A percentile compares a stretch with the other conserved stretches of the same genome.
These are phyloP conservation scores for Perodicticus potto DNA, from an alignment of 2,797 vertebrate genomes.

Conservation along the genomic window DNA sequence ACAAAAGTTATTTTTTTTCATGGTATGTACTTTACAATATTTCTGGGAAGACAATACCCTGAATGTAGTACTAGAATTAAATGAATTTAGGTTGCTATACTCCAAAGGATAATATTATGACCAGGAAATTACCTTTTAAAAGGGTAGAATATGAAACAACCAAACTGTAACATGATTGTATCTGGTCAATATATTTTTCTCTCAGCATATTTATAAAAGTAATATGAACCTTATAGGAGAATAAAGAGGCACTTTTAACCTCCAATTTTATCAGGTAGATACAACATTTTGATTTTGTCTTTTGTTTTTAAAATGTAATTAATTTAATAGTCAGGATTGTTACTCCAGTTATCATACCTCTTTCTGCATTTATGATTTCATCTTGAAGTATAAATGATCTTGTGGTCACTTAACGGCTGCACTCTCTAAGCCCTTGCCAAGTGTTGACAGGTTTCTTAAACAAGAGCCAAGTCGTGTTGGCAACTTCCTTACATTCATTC, in stretches of 20 bases:
- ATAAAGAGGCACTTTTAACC: neutral
- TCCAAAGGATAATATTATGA: neutral
- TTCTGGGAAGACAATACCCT: neutral
- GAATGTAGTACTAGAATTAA: neutral
- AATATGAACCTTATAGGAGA: neutral
- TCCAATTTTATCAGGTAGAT: neutral
- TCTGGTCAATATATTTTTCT: neutral
- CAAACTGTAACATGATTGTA: neutral
- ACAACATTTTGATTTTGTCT: neutral
- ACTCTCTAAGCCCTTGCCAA: conserved; percentile 56
- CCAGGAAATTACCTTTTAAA: neutral
- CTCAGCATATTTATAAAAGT: conserved; percentile 31
- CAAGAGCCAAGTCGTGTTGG: conserved; percentile 65
- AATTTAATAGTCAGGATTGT: conserved; percentile 36
- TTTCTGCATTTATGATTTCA: conserved; percentile 52
- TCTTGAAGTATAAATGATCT: conserved; percentile 41
- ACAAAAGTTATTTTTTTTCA: neutral
- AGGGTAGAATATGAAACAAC: neutral
- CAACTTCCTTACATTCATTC: neutral
- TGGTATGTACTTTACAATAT: neutral
- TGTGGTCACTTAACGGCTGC: conserved; percentile 33
- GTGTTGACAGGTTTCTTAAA: conserved; percentile 66
- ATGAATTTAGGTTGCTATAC: neutral
- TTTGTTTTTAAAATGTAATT: neutral
- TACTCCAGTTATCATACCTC: neutral